These are phyloP conservation scores for Ciconia stormi DNA, from an alignment of 2,113 vertebrate species.

Conservation along the genomic window DNA sequence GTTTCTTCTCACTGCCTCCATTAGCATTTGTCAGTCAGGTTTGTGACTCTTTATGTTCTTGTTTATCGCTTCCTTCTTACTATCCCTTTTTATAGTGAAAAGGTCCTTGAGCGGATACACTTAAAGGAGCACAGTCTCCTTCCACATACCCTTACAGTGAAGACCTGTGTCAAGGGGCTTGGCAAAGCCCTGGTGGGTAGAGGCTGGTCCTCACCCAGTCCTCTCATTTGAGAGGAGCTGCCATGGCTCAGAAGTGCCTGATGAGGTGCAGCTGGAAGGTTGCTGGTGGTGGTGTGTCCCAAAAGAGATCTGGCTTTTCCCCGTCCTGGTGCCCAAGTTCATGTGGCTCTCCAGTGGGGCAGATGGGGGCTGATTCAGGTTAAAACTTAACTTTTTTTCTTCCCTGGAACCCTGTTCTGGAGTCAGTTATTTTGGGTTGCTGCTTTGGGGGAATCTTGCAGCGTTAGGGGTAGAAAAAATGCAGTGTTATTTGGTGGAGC, in stretches of 20 bases:
- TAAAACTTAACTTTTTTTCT: not conserved
- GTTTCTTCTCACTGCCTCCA: not conserved
- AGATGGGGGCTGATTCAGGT: no score
- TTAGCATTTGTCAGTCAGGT: not conserved
- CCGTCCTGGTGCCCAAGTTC: not conserved
- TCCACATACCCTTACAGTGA: not conserved
- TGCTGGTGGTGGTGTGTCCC: not conserved
- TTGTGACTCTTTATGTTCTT: not conserved
- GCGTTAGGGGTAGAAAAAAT: not conserved
- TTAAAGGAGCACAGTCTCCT: not conserved
- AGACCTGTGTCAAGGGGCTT: not conserved
- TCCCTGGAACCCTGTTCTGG: not conserved
- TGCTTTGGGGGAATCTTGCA: not conserved
- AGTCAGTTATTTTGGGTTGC: not conserved
- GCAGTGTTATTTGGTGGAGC: not conserved
- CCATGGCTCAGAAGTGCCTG: rapidly evolving
- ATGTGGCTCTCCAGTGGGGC: not conserved
- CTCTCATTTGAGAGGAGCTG: not conserved
- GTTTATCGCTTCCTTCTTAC: not conserved
- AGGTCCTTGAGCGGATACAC: not conserved
- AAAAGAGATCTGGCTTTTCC: not conserved
- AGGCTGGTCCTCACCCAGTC: not conserved
- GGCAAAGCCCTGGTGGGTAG: not conserved
- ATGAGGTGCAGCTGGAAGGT: not conserved
- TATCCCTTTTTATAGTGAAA: not conserved